These are phyloP conservation scores for Pavo muticus DNA, from an alignment of 2,113 vertebrate species.

Conservation along the genomic window DNA sequence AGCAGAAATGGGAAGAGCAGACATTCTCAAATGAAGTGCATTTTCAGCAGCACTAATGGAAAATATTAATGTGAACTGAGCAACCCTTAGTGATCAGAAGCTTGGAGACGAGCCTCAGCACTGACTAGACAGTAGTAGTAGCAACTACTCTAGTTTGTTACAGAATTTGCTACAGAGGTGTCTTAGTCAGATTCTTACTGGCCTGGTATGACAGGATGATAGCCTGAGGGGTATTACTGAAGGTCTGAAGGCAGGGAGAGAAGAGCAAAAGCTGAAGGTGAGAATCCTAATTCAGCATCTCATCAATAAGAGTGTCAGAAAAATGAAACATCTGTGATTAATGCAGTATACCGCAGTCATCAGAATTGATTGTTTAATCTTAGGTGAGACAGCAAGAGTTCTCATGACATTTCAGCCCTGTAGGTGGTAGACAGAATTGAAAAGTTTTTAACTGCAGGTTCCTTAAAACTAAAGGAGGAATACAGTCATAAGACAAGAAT, in stretches of 20 bases:
- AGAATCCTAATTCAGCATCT: neutral
- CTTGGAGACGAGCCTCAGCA: neutral
- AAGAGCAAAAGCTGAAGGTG: neutral
- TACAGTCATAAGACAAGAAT: neutral
- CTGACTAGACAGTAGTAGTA: neutral
- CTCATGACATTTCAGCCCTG: neutral
- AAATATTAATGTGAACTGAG: neutral
- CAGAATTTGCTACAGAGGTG: neutral
- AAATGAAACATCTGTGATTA: neutral
- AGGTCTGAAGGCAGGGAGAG: neutral
- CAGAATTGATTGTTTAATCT: neutral
- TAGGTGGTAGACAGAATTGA: neutral
- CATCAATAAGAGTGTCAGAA: neutral
- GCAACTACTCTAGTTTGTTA: neutral
- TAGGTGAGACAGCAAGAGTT: neutral
- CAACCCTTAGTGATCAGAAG: neutral
- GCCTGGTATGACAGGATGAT: neutral
- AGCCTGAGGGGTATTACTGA: neutral
- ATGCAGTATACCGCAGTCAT: neutral
- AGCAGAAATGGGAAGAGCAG: neutral
- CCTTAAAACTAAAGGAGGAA: neutral
- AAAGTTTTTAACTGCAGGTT: neutral
- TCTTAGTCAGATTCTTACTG: neutral
- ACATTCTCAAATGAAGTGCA: neutral
- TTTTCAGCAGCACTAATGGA: neutral